These are phyloP conservation scores for Aleadryas rufinucha DNA, from an alignment of 2,113 vertebrate species.

Conservation along the genomic window DNA sequence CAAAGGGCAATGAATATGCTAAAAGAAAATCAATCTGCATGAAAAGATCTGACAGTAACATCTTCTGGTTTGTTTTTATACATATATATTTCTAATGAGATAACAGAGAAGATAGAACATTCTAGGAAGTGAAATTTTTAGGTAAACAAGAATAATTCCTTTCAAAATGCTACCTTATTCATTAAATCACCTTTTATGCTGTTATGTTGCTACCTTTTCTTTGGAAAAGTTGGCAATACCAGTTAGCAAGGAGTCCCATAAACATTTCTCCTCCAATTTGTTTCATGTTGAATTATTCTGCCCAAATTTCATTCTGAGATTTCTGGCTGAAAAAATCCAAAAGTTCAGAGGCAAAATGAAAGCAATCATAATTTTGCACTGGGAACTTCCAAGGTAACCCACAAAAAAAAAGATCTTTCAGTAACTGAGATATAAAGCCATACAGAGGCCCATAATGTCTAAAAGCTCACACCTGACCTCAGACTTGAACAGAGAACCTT, in stretches of 20 bases:
- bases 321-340: background rate
- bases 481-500: background rate
- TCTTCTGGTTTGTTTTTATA: background rate
- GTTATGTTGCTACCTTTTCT: background rate
- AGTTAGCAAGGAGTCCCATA: background rate
- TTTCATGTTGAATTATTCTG: background rate
- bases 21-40: slow-evolving; percentile 55
- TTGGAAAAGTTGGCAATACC: background rate
- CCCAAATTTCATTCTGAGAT: background rate
- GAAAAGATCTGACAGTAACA: background rate
- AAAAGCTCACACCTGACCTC: background rate
- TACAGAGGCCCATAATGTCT: background rate
- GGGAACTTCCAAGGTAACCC: background rate
- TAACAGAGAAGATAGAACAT: background rate
- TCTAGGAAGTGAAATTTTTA: background rate
- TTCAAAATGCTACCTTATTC: background rate
- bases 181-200: background rate
- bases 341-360: background rate
- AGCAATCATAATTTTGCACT: background rate
- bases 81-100: background rate
- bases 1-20: slow-evolving; percentile 63
- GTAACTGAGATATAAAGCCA: background rate
- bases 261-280: background rate
- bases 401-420: background rate
- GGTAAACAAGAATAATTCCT: background rate